Evolutionary conservation across 2,113 vertebrate species (phyloP).

Genomic region (Tenebrosternarchus preto): DNA sequence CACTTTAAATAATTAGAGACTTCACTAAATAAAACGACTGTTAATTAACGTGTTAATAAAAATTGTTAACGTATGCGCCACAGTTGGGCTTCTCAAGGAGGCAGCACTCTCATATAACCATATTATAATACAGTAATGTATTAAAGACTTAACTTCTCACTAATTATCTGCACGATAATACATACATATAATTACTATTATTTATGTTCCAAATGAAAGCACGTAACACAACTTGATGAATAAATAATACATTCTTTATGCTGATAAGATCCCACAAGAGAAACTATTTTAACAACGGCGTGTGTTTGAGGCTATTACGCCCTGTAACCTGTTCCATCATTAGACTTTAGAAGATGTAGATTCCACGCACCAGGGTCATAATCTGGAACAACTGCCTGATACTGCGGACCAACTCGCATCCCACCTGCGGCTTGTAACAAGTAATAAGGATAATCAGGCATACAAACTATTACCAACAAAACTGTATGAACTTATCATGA

Average conservation of each 20-base stretch:
- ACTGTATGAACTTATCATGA: slow-evolving; percentile 53
- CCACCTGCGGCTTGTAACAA: slow-evolving; percentile 80
- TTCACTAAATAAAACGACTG: too few species aligned
- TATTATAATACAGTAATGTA: not conserved
- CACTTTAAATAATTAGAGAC: not conserved
- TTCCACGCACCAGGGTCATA: slow-evolving; percentile 85
- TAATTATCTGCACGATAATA: not conserved
- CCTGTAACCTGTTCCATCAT: slow-evolving; percentile 34
- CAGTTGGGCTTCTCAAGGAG: not conserved
- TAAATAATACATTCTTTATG: not conserved
- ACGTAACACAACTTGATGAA: not conserved
- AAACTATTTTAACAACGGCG: slow-evolving; percentile 51
- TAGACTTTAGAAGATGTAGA: not conserved
- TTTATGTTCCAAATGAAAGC: not conserved
- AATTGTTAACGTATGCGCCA: not conserved
- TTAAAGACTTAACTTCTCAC: not conserved
- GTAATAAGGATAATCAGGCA: not conserved
- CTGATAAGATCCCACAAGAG: slow-evolving; percentile 1
- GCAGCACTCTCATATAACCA: not conserved
- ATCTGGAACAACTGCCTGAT: slow-evolving; percentile 89
- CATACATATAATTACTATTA: not conserved
- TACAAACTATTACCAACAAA: slow-evolving; percentile 3
- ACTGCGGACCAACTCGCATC: slow-evolving; percentile 89
- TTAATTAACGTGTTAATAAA: not conserved
- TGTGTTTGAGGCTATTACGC: slow-evolving; percentile 58